Percentiles rank a stretch among this genome's conserved stretches.
Evolutionary conservation across 2,113 vertebrate species (phyloP).

Genomic region (Tiliqua scincoides): DNA sequence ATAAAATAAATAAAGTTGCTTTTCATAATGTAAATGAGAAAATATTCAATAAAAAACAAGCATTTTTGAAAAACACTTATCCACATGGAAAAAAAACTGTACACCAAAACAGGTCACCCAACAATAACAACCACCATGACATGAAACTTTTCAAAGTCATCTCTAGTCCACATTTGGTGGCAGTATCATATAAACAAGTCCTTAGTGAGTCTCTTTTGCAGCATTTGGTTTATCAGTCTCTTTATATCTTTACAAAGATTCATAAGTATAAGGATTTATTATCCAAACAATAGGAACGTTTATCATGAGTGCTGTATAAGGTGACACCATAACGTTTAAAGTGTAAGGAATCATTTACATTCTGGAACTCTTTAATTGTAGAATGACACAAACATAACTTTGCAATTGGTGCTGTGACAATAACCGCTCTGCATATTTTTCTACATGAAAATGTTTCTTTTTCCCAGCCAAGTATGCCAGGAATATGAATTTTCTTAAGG

Average conservation of each 20-base stretch:
- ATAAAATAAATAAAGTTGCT: too few species aligned
- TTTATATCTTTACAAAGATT: background rate
- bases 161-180: background rate
- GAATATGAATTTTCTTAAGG: background rate
- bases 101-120: background rate
- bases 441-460: background rate
- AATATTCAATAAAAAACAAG: too few species aligned
- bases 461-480: background rate
- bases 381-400: conserved; percentile 46
- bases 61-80: background rate
- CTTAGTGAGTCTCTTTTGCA: background rate
- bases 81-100: background rate
- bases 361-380: conserved; percentile 38
- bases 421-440: conserved; percentile 8
- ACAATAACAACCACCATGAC: background rate
- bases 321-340: conserved; percentile 60
- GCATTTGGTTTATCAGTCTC: background rate
- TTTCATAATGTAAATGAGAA: background rate
- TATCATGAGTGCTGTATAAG: background rate
- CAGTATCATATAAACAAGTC: background rate
- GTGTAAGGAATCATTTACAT: conserved; percentile 59
- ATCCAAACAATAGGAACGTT: background rate
- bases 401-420: conserved; percentile 41
- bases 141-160: background rate
- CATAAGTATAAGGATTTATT: background rate